Conservation (phyloP, 2,888 invertebrate species). For the Corbicula japonica region DNA sequence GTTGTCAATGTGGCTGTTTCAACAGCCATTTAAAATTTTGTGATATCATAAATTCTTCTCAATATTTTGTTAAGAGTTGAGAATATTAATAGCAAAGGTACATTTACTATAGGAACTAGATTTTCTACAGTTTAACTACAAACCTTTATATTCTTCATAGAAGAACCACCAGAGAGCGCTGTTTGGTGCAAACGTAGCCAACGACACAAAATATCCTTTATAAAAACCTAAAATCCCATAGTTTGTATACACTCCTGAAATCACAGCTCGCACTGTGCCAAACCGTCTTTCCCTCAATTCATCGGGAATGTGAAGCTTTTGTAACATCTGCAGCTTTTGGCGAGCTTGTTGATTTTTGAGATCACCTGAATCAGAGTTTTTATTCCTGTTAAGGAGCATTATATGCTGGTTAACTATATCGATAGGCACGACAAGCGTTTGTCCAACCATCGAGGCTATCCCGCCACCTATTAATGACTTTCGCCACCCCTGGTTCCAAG, state of each 20-base stretch:
- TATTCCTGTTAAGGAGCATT: constrained; percentile 93
- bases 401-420: constrained; percentile 98
- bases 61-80: too few relatives aligned
- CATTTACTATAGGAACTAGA: too few relatives aligned
- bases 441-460: constrained; percentile 96
- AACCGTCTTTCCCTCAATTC: constrained; percentile 63
- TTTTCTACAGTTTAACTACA: constrained; percentile 64
- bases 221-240: constrained; percentile 97
- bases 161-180: constrained; percentile 99
- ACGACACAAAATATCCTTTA: constrained; percentile 96
- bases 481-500: constrained; percentile 86
- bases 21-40: too few relatives aligned
- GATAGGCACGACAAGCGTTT: constrained; percentile 98
- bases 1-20: too few relatives aligned
- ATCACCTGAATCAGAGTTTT: constrained; percentile 22
- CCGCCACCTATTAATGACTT: constrained; percentile 92
- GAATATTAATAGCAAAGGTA: too few relatives aligned
- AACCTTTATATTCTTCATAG: constrained; percentile 97
- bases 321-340: constrained; percentile 51
- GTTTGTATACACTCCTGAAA: constrained; percentile 91
- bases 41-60: too few relatives aligned
- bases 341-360: constrained; percentile 33
- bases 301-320: constrained; percentile 66
- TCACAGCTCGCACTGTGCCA: constrained; percentile 88
- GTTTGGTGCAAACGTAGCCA: constrained; percentile 97